Base-by-base conservation (phyloP, 2,797 vertebrate species). In the Hypotaenidia okinawae region DNA sequence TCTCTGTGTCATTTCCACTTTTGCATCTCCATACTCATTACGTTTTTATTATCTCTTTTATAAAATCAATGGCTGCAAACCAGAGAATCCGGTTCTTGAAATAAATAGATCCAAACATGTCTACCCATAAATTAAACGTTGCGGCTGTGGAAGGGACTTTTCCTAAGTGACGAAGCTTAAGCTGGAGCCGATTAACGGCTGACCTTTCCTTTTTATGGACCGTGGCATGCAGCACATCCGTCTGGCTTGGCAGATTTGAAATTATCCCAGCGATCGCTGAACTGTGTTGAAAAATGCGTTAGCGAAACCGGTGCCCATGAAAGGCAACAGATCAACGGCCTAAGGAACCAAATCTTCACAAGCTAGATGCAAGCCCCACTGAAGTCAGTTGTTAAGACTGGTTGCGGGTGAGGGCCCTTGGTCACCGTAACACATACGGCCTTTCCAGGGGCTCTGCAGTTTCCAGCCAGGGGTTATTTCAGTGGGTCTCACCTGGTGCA, bases 31-130 rank as follows among this genome's bases (percentile, higher is more conserved):
- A 84, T 84, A 78, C 89, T 98, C 96, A 97, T 98, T 97, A 96
- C 7, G 39, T 77, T 97, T 98, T 98, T 97, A 97, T 96, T 96
- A 96, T 95, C 25, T 83, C 92, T 89, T 96, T 97, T 97, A 91
- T 96, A 96, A 97, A 97, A 95, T 95, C 94, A 91, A 92, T 95
- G 93, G 80, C 87, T 94, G 94, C 47, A 88, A 92, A 96, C 73
- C 74, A 93, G 93, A 84, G 81, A 73, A 55, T 90, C 93, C 95
- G 19, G 6, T 61, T 96, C 92, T 88, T 79, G 88, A 93, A 82
- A 94, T 90, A 92, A 95, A 87, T 85, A 94, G 84, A 88, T 87
- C 61, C 39, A 93, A 92, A 94, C 94, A 68, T 37, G 72, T 87
- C 72, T 91, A 55, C 84, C 88, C 15, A 92, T 66, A 94, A 94